Base-by-base conservation (phyloP, 2,113 vertebrate species). In the Peucedramus taeniatus region DNA sequence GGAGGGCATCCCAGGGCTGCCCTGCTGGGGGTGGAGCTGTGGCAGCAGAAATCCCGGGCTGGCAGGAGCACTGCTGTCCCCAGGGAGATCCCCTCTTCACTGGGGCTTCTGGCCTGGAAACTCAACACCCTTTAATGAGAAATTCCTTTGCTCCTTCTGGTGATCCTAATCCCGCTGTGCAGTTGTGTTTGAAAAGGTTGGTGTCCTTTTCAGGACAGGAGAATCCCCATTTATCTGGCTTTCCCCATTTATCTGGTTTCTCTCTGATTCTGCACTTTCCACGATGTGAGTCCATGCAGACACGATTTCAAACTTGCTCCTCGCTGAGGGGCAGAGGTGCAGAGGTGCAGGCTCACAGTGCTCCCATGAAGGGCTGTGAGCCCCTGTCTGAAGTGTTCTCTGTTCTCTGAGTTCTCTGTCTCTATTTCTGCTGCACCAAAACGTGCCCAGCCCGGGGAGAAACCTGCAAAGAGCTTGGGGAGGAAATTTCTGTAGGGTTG, bases 371-470 rank as follows among this genome's bases (percentile, higher is more conserved):
- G 63, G 26, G 35, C 0, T 51, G 9, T 1, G 47, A 6, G 12
- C 10, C 2, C 10, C 37, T 30, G 14, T 1, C 51, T 57, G 8
- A 6, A 7, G 20, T 7, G 35, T n/a, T n/a, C n/a, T n/a, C n/a
- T 31, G 50, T 18, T 53, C 50, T 15, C 71, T 33, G 13, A 19
- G 17, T 5, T 54, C 53, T 54, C 53, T 8, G 1, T 13, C 40
- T 26, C 57, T 6, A 0, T 6, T 11, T 57, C 51, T 59, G 53
- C 64, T 28, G 16, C 60, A 4, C 60, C 30, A 37, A 17, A 74
- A 39, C 0, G 0, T 44, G 57, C 51, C 33, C 57, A 26, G 24
- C 63, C 47, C 0, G 0, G 47, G 57, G 7, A 37, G 23, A 59
- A 13, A 22, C 30, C 50, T 47, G 35, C 53, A 3, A 6, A 37